Evolutionary conservation across 1,140 invertebrate species (phyloP), one percentile per base, ranked within the genome.

Genomic region (Drosophila willistoni): DNA sequence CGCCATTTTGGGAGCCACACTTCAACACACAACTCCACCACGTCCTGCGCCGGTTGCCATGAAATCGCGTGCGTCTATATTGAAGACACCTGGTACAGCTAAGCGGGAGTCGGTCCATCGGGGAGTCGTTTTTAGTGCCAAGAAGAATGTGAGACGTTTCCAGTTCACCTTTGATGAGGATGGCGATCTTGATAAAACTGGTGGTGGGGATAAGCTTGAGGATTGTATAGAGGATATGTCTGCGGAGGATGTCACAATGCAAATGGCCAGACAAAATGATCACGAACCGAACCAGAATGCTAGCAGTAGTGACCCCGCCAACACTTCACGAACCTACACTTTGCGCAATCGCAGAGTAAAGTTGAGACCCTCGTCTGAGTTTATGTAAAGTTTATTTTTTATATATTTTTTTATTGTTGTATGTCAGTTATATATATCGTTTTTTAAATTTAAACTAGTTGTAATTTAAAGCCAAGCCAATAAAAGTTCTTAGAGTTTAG

Each of bases 71-170:
- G 55, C 68, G 33, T 91, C 90, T 7, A 91, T 91, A 25, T 36
- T 91, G 0, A 91, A 91, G 44, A 91, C 90, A 0, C 90, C 90
- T 2, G 90, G 87, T 3, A 90, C 90, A 3, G 41, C 14, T 1
- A 91, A 81, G 34, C 77, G 70, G 1, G 78, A 74, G n/a, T 51
- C 54, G 0, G 14, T 5, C 1, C 19, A 17, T 12, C 75, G 73
- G 6, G 76, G 69, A 7, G 87, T 91, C n/a, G 55, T 84, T 4
- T 91, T 91, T n/a, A 91, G 86, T 55, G 82, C 91, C 42, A 90
- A 91, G 60, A 84, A 91, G 19, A 76, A 76, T n/a, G 84, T 91
- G 3, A 82, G 89, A 1, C 84, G 80, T 2, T 91, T 91, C 51
- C 47, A 86, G 33, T 91, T 91, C 39, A 72, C 77, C 0, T 62